Conservation (phyloP, 2,113 vertebrate species). For the Chiloscyllium plagiosum region DNA sequence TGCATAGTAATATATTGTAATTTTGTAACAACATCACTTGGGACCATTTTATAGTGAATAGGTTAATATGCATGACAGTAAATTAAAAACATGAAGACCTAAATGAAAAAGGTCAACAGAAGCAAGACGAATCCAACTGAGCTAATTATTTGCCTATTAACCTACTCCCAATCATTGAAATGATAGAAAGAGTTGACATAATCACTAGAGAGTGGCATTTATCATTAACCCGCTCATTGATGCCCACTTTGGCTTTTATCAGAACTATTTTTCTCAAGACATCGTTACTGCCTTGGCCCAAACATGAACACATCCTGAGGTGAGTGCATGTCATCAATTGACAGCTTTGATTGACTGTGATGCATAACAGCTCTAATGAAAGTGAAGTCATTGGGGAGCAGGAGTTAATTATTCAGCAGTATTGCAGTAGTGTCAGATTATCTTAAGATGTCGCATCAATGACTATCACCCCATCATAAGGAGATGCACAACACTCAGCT, state of each 20-base stretch:
- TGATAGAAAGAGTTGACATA: neutral
- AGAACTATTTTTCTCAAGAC: neutral
- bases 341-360: neutral
- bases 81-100: neutral
- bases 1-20: neutral
- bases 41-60: neutral
- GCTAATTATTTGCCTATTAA: neutral
- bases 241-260: neutral
- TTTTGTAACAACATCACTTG: neutral
- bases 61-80: neutral
- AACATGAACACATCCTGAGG: neutral
- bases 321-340: neutral
- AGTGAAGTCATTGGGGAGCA: neutral
- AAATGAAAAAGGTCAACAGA: neutral
- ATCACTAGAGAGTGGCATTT: neutral
- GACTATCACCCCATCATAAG: neutral
- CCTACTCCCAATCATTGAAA: neutral
- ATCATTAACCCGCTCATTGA: neutral
- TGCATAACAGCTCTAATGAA: neutral
- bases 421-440: neutral
- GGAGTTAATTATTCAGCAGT: neutral
- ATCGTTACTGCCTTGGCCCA: neutral
- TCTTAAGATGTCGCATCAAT: neutral
- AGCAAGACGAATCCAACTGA: neutral
- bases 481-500: neutral